Percentiles rank a stretch among this genome's conserved stretches.
phyloP scores from a whole-genome alignment of 1,140 invertebrate species.

The Caenorhabditis elegans region WBcel235 BX284605.5:13340001-13340500 shows the following conservation, averaged over 20 bases:
- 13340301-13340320: slow-evolving; percentile 1
- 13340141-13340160: slow-evolving; percentile 10
- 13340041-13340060: not conserved
- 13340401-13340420: too few species aligned
- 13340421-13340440: too few species aligned
- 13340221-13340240: not conserved
- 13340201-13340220: slow-evolving; percentile 14
- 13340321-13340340: slow-evolving; percentile 1
- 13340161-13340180: not conserved
- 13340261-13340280: not conserved
- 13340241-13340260: not conserved
- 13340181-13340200: not conserved
- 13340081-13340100: not conserved
- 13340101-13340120: not conserved
- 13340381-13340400: not conserved
- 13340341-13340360: not conserved
- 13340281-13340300: not conserved
- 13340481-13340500: too few species aligned
- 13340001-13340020: too few species aligned
- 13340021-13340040: slow-evolving; percentile 7
- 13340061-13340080: not conserved
- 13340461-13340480: too few species aligned
- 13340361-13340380: slow-evolving; percentile 36
- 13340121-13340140: not conserved
- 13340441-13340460: too few species aligned